These are phyloP conservation scores for Rissa tridactyla DNA, from an alignment of 2,113 vertebrate species.

Conservation along the genomic window DNA sequence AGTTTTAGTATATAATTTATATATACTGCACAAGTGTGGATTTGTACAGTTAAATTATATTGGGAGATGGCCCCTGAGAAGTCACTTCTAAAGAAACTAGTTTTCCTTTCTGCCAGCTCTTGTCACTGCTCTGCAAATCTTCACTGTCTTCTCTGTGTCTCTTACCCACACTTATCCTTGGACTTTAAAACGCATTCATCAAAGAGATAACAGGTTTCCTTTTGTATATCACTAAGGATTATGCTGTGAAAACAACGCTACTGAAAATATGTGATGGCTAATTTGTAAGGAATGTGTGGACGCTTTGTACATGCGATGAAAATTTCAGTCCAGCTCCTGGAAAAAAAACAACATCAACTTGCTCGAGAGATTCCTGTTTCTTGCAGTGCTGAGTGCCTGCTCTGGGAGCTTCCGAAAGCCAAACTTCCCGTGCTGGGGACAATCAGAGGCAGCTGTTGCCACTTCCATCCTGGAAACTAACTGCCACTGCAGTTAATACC, in stretches of 20 bases:
- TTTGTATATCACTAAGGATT: neutral
- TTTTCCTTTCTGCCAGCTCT: neutral
- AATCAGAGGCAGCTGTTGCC: neutral
- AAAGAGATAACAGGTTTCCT: neutral
- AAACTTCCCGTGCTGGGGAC: neutral
- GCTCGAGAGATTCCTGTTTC: neutral
- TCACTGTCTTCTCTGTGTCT: neutral
- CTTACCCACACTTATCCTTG: neutral
- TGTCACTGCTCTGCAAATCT: neutral
- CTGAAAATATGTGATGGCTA: neutral
- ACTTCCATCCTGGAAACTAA: slow-evolving; percentile 20
- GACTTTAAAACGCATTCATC: neutral
- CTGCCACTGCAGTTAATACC: neutral
- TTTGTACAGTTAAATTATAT: neutral
- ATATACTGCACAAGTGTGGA: neutral
- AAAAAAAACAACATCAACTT: neutral
- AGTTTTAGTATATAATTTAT: neutral
- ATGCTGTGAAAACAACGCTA: neutral
- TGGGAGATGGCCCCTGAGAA: neutral
- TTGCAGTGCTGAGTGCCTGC: neutral
- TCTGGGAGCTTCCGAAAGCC: neutral
- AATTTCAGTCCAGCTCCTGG: neutral
- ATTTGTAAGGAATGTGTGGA: neutral
- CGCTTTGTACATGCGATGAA: neutral
- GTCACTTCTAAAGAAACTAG: neutral